Percentiles rank a stretch among this genome's conserved stretches.
phyloP scores from a whole-genome alignment of 2,797 vertebrate species.

The Neosalanx taihuensis region DNA sequence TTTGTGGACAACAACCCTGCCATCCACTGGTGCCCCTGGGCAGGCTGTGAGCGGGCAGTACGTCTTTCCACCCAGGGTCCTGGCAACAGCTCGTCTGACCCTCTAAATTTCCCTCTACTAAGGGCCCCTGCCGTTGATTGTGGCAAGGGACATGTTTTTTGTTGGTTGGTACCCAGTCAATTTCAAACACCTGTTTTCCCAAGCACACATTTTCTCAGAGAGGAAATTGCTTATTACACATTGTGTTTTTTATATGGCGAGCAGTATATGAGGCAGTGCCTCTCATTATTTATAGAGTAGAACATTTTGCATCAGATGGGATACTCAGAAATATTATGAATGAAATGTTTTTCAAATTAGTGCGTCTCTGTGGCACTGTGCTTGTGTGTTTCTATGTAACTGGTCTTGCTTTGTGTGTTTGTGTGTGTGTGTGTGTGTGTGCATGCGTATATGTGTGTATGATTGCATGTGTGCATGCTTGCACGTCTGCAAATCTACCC shows the following conservation, averaged over 20 bases:
- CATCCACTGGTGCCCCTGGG: constrained; percentile 95
- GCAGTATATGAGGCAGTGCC: background rate
- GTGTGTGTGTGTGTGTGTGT: background rate
- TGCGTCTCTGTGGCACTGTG: background rate
- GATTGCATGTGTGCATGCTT: background rate
- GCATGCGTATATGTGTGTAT: background rate
- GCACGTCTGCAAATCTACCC: background rate
- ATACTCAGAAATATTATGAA: background rate
- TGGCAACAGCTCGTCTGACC: constrained; percentile 79
- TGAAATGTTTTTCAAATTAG: background rate
- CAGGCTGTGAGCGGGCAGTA: constrained; percentile 95
- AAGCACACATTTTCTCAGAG: background rate
- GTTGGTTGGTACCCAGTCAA: constrained; percentile 81
- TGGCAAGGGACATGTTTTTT: constrained; percentile 97
- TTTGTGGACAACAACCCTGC: constrained; percentile 99
- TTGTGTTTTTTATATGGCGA: background rate
- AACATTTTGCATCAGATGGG: background rate
- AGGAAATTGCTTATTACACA: background rate
- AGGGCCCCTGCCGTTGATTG: constrained; percentile 96
- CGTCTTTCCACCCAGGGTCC: constrained; percentile 87
- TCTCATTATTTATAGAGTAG: background rate
- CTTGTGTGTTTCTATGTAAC: background rate
- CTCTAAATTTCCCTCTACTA: constrained; percentile 87
- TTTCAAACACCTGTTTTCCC: background rate
- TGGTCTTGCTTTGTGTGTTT: background rate